These are phyloP conservation scores for Palythoa grandiflora DNA, from an alignment of 92 coral and sea anemone species.

Conservation along the genomic window DNA sequence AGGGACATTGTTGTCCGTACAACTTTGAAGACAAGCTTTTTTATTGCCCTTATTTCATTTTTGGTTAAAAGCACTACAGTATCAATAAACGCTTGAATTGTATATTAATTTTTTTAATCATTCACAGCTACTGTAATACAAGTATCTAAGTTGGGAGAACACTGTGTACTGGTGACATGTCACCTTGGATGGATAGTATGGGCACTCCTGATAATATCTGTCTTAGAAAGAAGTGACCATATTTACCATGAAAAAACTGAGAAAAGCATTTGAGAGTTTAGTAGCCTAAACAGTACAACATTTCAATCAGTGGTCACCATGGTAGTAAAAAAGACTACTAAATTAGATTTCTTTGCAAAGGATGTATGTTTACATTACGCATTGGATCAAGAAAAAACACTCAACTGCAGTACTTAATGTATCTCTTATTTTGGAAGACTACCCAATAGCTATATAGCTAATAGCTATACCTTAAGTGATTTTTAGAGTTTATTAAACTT, in stretches of 20 bases:
- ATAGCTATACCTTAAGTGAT: neutral
- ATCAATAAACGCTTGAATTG: conserved; percentile 38
- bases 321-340: neutral
- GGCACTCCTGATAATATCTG: neutral
- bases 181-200: neutral
- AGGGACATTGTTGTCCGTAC: conserved; percentile 48
- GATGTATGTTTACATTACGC: neutral
- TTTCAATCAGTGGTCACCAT: conserved; percentile 1
- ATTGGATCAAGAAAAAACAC: neutral
- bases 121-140: neutral
- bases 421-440: neutral
- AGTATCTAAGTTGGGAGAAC: neutral
- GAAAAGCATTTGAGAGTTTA: neutral
- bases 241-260: neutral
- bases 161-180: conserved; percentile 1
- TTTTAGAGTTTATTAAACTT: neutral
- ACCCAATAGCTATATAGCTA: neutral
- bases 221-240: neutral
- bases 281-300: neutral
- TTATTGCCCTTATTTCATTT: conserved; percentile 55
- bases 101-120: neutral
- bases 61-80: conserved; percentile 51
- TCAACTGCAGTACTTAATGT: neutral
- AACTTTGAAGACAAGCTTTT: conserved; percentile 51
- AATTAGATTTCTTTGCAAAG: neutral